Conservation (phyloP, 1,140 invertebrate species). For the Orius insidiosus region DNA sequence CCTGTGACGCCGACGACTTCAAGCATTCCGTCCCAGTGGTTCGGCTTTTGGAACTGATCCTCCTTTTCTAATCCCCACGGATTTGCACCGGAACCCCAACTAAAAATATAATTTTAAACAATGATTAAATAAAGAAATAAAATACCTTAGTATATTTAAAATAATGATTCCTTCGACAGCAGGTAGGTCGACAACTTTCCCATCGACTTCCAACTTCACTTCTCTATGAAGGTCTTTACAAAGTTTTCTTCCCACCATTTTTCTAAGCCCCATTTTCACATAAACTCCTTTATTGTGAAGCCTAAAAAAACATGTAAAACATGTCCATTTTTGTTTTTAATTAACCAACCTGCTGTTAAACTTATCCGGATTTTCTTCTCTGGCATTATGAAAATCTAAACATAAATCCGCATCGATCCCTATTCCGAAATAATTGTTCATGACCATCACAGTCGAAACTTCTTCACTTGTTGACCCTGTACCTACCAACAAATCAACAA, state of each 20-base stretch:
- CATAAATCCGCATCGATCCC: conserved; percentile 97
- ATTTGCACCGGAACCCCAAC: conserved; percentile 98
- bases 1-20: conserved; percentile 98
- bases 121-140: neutral
- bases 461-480: conserved; percentile 85
- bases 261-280: conserved; percentile 92
- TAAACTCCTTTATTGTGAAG: conserved; percentile 97
- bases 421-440: conserved; percentile 99
- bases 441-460: conserved; percentile 96
- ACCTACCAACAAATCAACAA: conserved; percentile 10
- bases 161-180: conserved; percentile 98
- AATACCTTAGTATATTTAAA: conserved; percentile 91
- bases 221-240: conserved; percentile 93
- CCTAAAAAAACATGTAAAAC: too few species aligned
- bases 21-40: conserved; percentile 97
- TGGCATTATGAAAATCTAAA: conserved; percentile 94
- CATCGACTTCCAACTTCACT: conserved; percentile 90
- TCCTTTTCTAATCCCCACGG: conserved; percentile 99
- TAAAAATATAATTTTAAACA: conserved; percentile 25
- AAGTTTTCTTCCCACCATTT: conserved; percentile 89
- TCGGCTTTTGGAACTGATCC: conserved; percentile 94
- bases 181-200: conserved; percentile 81
- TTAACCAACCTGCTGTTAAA: conserved; percentile 67
- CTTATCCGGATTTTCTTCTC: conserved; percentile 93
- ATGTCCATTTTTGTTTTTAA: too few species aligned